phyloP scores from a whole-genome alignment of 2,113 vertebrate genomes.

The Corydoras sp. region DNA sequence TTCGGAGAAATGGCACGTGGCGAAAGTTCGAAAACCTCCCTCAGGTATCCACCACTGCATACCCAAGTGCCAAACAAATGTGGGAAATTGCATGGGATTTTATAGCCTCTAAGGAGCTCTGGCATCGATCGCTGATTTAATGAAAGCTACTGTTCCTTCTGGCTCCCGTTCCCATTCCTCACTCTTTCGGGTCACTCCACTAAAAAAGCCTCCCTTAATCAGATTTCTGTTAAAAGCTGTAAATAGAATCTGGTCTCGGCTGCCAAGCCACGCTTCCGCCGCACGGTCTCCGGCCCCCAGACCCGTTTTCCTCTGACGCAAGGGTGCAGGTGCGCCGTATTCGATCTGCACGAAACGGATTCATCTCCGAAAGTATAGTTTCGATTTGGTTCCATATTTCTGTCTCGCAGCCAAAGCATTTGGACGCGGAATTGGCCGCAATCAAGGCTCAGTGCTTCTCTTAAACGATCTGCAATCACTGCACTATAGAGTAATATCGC shows the following conservation, averaged over 20 bases:
- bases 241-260: conserved; percentile 57
- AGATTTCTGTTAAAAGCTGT: conserved; percentile 66
- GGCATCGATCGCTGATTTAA: conserved; percentile 70
- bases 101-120: conserved; percentile 56
- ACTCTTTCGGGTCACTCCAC: conserved; percentile 60
- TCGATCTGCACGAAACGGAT: not conserved
- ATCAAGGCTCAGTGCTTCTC: conserved; percentile 20
- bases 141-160: conserved; percentile 61
- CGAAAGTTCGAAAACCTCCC: not conserved
- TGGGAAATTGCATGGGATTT: conserved; percentile 54
- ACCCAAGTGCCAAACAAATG: conserved; percentile 51
- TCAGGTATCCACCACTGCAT: conserved; percentile 28
- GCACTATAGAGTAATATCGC: not conserved
- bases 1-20: too few species aligned
- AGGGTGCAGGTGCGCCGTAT: conserved; percentile 20
- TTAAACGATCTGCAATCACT: conserved; percentile 30
- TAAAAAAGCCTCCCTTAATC: conserved; percentile 69
- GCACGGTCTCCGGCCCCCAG: conserved; percentile 16
- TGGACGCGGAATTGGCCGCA: conserved; percentile 26
- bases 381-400: conserved; percentile 1
- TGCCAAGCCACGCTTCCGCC: conserved; percentile 52
- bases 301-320: conserved; percentile 30
- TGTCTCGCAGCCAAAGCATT: conserved; percentile 20
- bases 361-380: not conserved
- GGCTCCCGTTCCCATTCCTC: conserved; percentile 53